Percentiles rank a stretch among this genome's conserved stretches.
Conservation (phyloP, 1,140 invertebrate species). For the Drusus annulatus region DNA sequence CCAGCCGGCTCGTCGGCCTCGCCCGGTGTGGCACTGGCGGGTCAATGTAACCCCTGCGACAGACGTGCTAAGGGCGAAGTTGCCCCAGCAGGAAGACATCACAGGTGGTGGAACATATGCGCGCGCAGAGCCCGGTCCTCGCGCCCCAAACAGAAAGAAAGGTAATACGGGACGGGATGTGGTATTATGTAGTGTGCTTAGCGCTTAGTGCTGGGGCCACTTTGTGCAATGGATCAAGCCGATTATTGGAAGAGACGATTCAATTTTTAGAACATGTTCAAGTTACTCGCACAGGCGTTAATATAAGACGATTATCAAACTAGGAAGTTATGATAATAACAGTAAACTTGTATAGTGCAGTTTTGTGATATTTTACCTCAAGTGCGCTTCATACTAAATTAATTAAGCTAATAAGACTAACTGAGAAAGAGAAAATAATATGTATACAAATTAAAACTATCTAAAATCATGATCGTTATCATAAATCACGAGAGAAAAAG, state of each 20-base stretch:
- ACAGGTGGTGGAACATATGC: conserved; percentile 38
- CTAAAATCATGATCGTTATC: too few relatives aligned
- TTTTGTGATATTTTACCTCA: too few relatives aligned
- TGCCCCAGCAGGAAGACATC: not conserved
- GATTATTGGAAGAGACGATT: not conserved
- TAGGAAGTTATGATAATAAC: too few relatives aligned
- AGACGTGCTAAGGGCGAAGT: not conserved
- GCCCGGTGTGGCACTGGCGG: not conserved
- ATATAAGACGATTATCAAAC: too few relatives aligned
- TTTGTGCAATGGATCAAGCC: conserved; percentile 33
- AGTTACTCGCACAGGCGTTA: not conserved
- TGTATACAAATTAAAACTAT: too few relatives aligned
- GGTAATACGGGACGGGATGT: conserved; percentile 27
- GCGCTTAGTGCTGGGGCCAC: not conserved
- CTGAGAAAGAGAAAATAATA: too few relatives aligned
- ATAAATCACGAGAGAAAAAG: too few relatives aligned
- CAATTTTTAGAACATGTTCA: not conserved
- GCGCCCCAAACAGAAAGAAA: not conserved
- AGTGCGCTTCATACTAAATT: too few relatives aligned
- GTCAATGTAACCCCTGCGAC: not conserved
- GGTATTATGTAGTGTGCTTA: not conserved
- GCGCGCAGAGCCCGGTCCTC: conserved; percentile 23
- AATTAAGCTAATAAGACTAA: too few relatives aligned
- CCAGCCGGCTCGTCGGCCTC: conserved; percentile 22
- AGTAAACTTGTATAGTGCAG: too few relatives aligned